phyloP scores from a whole-genome alignment of 2,888 invertebrate species.

The Drosophila heteroneura region DNA sequence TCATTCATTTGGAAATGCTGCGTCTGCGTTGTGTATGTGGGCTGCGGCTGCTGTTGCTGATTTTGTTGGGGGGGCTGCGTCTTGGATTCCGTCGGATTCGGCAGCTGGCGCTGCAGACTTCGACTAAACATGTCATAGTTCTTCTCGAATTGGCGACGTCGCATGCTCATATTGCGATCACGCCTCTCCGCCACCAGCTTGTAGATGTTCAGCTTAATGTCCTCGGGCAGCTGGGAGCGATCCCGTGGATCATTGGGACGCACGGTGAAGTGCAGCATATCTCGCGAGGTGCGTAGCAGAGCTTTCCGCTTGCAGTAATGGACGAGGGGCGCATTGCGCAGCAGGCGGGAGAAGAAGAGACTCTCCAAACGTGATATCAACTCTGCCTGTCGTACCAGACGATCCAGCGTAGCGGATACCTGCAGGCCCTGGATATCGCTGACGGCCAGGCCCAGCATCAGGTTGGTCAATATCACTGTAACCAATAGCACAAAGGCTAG shows the following conservation, averaged over 20 bases:
- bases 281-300: constrained; percentile 90
- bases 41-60: constrained; percentile 13
- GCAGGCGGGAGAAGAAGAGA: constrained; percentile 91
- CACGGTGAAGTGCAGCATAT: constrained; percentile 90
- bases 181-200: constrained; percentile 90
- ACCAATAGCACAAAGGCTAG: constrained; percentile 91
- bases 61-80: constrained; percentile 19
- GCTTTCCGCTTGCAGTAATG: constrained; percentile 90
- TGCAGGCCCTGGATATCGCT: constrained; percentile 94
- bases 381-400: constrained; percentile 92
- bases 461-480: constrained; percentile 92
- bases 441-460: constrained; percentile 94
- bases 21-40: constrained; percentile 11
- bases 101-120: constrained; percentile 73
- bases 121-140: constrained; percentile 84
- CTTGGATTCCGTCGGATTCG: constrained; percentile 20
- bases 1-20: constrained; percentile 65
- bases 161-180: constrained; percentile 87
- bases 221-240: constrained; percentile 89
- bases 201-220: constrained; percentile 90
- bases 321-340: constrained; percentile 89
- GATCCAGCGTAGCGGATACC: constrained; percentile 92
- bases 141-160: constrained; percentile 85
- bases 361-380: constrained; percentile 93
- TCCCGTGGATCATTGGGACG: constrained; percentile 94